Conservation (phyloP, 2,888 invertebrate genomes). For the Unio delphinus region DNA sequence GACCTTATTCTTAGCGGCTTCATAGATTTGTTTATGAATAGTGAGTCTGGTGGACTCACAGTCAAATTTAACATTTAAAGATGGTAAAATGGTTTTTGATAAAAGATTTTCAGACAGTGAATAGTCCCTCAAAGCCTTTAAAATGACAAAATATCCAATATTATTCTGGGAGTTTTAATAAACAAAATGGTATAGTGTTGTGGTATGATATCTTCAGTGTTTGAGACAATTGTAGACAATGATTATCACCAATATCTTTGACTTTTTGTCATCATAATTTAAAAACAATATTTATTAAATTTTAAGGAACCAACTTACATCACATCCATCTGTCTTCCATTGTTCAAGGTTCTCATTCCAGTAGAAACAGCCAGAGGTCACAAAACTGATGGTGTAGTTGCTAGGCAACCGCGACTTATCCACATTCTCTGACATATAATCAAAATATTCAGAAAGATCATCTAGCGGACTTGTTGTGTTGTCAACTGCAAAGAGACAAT, state of each 20-base stretch:
- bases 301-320: constrained; percentile 20
- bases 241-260: not conserved
- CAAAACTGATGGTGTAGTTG: constrained; percentile 40
- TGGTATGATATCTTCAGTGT: not conserved
- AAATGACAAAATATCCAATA: not conserved
- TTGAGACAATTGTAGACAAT: not conserved
- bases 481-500: no score
- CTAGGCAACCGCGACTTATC: no score
- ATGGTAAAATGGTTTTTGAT: no score
- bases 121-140: no score
- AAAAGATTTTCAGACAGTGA: no score
- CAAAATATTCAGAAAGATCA: constrained; percentile 20
- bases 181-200: not conserved
- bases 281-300: constrained; percentile 1
- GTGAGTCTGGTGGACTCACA: no score
- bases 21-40: no score
- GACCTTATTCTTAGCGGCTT: no score
- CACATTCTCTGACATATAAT: not conserved
- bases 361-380: constrained; percentile 46
- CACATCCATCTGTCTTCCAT: constrained; percentile 44
- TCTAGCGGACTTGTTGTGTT: not conserved
- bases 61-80: no score
- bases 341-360: constrained; percentile 34
- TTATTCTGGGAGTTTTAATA: not conserved
- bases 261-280: not conserved